Evolutionary conservation across 2,113 vertebrate genomes (phyloP).

Genomic region (Coreoperca whiteheadi): DNA sequence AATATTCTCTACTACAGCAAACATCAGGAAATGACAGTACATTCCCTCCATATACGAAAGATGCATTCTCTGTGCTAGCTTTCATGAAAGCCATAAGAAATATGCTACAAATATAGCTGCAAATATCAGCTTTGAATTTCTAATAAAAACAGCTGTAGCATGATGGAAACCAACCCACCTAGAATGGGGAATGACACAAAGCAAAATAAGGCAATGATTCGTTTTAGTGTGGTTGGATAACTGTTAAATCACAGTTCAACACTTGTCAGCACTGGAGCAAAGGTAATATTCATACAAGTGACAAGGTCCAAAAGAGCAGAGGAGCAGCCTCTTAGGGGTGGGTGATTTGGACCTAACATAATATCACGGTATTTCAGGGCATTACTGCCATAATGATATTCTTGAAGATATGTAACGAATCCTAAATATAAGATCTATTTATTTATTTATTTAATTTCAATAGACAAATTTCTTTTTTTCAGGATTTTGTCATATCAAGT

Average conservation of each 20-base stretch:
- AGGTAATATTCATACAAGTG: constrained; percentile 34
- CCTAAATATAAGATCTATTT: too few relatives aligned
- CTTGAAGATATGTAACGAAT: too few relatives aligned
- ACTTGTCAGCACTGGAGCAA: constrained; percentile 29
- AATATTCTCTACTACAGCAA: background rate
- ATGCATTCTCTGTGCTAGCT: background rate
- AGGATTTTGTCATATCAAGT: too few relatives aligned
- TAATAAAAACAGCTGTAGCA: background rate
- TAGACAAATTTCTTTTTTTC: too few relatives aligned
- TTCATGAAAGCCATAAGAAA: background rate
- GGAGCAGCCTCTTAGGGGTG: background rate
- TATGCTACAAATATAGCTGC: background rate
- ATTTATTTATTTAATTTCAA: too few relatives aligned
- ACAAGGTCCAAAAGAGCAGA: constrained; percentile 27
- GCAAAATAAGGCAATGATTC: constrained; percentile 31
- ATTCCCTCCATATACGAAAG: background rate
- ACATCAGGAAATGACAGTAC: background rate
- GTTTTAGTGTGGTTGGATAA: constrained; percentile 21
- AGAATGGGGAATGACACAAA: constrained; percentile 4
- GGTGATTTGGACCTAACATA: too few relatives aligned
- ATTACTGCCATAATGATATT: too few relatives aligned
- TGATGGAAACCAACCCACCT: constrained; percentile 3
- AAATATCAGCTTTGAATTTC: constrained; percentile 1
- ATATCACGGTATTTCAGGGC: too few relatives aligned
- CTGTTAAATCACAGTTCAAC: constrained; percentile 25